Evolutionary conservation across 2,888 invertebrate genomes (phyloP), one percentile per base, ranked within the genome.

Genomic region (Drosophila monieri): DNA sequence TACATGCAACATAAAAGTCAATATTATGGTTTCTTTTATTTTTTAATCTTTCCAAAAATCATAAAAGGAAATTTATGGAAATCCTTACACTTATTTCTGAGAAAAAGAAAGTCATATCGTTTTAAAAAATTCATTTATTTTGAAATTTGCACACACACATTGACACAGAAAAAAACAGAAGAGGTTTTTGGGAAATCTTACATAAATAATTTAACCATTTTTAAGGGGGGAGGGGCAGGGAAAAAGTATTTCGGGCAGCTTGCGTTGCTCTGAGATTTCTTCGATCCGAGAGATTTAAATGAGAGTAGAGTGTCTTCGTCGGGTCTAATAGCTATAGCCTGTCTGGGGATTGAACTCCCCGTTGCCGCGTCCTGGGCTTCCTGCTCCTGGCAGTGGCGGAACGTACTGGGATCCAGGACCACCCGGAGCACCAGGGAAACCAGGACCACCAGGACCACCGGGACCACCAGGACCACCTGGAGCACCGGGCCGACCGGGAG

Each of bases 261-360:
- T 78, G 83, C 59, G 51, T 76, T 67, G 48, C 64, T 56, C 57
- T 74, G 80, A 76, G 66, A 66, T 65, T 65, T 57, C 47, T 49
- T 69, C 74, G 74, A 74, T 69, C 18, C 51, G 30, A 46, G 61
- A 60, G 62, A 66, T 69, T 55, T 78, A 75, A 54, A 51, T 49
- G 25, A 69, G 61, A 41, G 66, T 54, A 44, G 32, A 56, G 58
- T 65, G 37, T 54, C 39, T 58, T 52, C 10, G 61, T 23, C 6
- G 18, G n/a, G 25, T 62, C 83, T 92, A 93, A 77, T 93, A 93
- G 78, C 90, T 92, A 81, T 93, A 93, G 65, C 92, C 92, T 14
- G 90, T 89, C 83, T 92, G 90, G 59, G 92, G 90, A 78, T 90
- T 91, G 55, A 92, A 92, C 54, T 91, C 91, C 39, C 92, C 92